Evolutionary conservation across 2,113 vertebrate genomes (phyloP).

Genomic region (Strix aluco): DNA sequence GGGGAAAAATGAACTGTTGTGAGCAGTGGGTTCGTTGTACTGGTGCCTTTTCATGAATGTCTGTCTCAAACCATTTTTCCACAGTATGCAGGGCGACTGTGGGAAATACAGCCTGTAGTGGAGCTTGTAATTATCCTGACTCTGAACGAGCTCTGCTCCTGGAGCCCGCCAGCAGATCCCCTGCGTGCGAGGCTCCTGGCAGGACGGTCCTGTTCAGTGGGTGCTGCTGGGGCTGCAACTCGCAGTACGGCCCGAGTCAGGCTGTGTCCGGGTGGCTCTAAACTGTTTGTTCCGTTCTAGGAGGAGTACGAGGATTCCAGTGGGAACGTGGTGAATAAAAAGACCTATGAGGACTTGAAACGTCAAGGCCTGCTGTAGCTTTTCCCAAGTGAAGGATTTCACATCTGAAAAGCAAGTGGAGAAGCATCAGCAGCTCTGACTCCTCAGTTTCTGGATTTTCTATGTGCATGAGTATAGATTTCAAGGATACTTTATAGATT

Average conservation of each 20-base stretch:
- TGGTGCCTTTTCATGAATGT: not conserved
- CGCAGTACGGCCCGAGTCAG: not conserved
- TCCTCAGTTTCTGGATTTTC: slow-evolving; percentile 21
- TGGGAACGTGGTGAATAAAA: slow-evolving; percentile 97
- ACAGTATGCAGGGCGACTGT: fast-evolving
- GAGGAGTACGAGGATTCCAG: slow-evolving; percentile 98
- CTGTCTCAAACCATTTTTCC: not conserved
- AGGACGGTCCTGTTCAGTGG: not conserved
- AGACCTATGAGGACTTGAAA: slow-evolving; percentile 97
- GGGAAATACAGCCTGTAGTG: not conserved
- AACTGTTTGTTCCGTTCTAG: slow-evolving; percentile 66
- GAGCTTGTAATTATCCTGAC: not conserved
- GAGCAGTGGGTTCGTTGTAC: fast-evolving
- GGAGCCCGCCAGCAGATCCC: not conserved
- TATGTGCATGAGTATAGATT: slow-evolving; percentile 51
- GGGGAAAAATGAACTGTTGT: not conserved
- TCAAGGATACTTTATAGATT: slow-evolving; percentile 58
- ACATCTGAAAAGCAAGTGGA: not conserved
- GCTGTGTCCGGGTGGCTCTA: not conserved
- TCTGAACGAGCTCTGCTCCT: not conserved
- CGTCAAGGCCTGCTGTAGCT: slow-evolving; percentile 92
- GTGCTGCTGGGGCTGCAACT: not conserved
- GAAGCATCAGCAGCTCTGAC: not conserved
- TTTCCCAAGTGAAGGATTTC: not conserved
- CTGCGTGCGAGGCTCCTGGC: not conserved